phyloP scores from a whole-genome alignment of 2,113 vertebrate genomes.

The Cephalopholis sonnerati region DNA sequence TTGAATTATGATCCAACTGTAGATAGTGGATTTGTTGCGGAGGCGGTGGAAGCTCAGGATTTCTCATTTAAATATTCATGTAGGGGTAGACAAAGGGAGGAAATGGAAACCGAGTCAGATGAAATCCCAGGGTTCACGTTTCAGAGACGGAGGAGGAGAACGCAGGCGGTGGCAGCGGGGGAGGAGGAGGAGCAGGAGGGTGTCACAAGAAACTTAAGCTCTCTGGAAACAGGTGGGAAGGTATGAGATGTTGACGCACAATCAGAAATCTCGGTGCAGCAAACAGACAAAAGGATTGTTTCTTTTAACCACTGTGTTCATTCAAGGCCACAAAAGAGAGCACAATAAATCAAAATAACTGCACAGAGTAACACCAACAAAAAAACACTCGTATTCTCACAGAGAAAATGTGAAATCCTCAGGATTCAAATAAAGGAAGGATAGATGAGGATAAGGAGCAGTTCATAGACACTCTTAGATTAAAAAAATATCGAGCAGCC shows the following conservation, averaged over 20 bases:
- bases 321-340: background rate
- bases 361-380: background rate
- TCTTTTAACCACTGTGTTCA: background rate
- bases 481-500: background rate
- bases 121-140: slow-evolving; percentile 57
- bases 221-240: slow-evolving; percentile 8
- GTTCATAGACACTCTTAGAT: background rate
- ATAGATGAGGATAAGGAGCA: background rate
- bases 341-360: background rate
- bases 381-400: background rate
- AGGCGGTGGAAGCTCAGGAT: slow-evolving; percentile 16
- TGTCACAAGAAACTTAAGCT: background rate
- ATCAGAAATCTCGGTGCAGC: background rate
- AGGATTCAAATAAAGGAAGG: background rate
- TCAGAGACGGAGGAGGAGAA: slow-evolving; percentile 25
- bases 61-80: slow-evolving; percentile 72
- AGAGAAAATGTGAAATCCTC: background rate
- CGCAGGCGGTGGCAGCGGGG: background rate
- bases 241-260: background rate
- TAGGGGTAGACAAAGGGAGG: slow-evolving; percentile 45
- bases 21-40: slow-evolving; percentile 26
- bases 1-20: slow-evolving; percentile 42
- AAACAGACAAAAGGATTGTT: background rate
- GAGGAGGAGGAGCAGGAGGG: background rate
- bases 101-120: slow-evolving; percentile 42